Evolutionary conservation across 2,797 vertebrate species (phyloP).

Genomic region (Periophthalmus magnuspinnatus): DNA sequence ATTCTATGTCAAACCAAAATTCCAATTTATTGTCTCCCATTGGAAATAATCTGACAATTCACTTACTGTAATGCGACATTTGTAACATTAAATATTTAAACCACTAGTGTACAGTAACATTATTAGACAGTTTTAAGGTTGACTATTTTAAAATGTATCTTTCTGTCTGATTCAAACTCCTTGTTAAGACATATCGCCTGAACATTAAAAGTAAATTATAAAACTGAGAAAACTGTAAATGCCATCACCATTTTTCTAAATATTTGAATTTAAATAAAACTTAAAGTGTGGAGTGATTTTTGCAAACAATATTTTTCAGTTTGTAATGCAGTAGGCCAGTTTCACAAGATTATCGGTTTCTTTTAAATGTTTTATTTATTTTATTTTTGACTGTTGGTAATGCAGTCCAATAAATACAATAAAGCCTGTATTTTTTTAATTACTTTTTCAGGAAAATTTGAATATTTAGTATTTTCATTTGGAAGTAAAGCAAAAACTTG

Average conservation of each 20-base stretch:
- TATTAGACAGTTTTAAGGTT: conserved; percentile 33
- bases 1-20: conserved; percentile 25
- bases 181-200: conserved; percentile 40
- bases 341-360: not conserved
- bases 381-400: not conserved
- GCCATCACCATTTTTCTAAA: not conserved
- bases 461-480: not conserved
- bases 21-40: conserved; percentile 28
- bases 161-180: conserved; percentile 21
- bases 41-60: conserved; percentile 51
- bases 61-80: conserved; percentile 52
- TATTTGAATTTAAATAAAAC: not conserved
- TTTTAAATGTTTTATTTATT: not conserved
- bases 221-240: conserved; percentile 3
- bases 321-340: not conserved
- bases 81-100: conserved; percentile 54
- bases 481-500: not conserved
- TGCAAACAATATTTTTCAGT: not conserved
- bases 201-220: conserved; percentile 15
- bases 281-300: conserved; percentile 9
- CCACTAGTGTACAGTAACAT: conserved; percentile 37
- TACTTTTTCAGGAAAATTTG: not conserved
- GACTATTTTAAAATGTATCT: conserved; percentile 31
- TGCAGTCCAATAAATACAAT: not conserved
- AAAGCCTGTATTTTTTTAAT: not conserved